Evolutionary conservation across 1,140 invertebrate genomes (phyloP).

Genomic region (Gonioctena quinquepunctata): DNA sequence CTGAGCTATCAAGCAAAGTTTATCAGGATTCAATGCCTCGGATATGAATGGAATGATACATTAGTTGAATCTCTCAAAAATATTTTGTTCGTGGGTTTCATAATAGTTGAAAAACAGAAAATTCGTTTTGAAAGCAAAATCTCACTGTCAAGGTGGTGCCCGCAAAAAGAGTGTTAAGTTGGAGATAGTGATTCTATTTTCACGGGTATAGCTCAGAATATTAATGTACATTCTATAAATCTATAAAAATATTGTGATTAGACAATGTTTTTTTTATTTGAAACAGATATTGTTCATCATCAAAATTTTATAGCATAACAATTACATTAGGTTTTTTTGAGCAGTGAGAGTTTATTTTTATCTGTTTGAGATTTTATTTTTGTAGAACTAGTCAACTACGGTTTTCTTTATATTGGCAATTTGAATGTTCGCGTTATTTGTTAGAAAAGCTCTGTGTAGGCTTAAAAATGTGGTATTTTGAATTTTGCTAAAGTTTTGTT

Average conservation of each 20-base stretch:
- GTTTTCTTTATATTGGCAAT: constrained; percentile 26
- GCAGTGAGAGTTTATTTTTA: constrained; percentile 22
- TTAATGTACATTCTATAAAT: constrained; percentile 27
- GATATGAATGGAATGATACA: too few species aligned
- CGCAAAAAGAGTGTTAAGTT: constrained; percentile 16
- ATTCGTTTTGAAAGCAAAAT: constrained; percentile 3
- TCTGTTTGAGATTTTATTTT: constrained; percentile 31
- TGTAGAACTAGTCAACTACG: constrained; percentile 32
- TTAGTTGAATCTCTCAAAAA: too few species aligned
- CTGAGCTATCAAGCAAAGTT: too few species aligned
- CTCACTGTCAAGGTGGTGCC: constrained; percentile 26
- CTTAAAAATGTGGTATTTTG: constrained; percentile 26
- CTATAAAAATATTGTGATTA: constrained; percentile 33
- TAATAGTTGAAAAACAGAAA: neutral
- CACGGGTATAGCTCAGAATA: constrained; percentile 34
- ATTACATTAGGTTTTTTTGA: neutral
- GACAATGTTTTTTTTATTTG: constrained; percentile 25
- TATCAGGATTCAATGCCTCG: too few species aligned
- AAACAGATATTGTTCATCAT: constrained; percentile 19
- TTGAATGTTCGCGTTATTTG: constrained; percentile 28
- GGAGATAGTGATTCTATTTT: constrained; percentile 22
- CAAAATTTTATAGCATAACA: constrained; percentile 26
- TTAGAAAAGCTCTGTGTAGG: constrained; percentile 27
- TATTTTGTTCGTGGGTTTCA: too few species aligned
- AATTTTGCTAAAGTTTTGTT: constrained; percentile 28